Base-by-base conservation (phyloP, 2,888 invertebrate species). In the Calameuta pallipes region DNA sequence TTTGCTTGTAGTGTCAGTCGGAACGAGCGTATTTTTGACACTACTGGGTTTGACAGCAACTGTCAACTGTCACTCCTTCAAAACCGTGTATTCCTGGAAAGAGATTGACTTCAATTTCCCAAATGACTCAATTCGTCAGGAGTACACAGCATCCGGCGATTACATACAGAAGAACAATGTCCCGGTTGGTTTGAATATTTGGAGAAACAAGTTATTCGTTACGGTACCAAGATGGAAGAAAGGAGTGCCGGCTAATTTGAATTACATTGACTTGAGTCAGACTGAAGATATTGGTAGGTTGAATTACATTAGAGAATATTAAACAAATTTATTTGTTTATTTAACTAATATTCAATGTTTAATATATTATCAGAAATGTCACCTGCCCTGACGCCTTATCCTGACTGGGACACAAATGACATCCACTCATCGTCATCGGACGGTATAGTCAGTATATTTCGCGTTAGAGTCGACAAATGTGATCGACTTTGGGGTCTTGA, bases 401-500 rank as follows among this genome's bases (percentile, higher is more conserved):
- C 97, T 4, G 94, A 94, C 83, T 95, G 95, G 93, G 93, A 95
- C 85, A 95, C 96, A 33, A 98, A 98, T 90, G 94, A 95, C 73
- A 93, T 98, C 75, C 94, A 88, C 1, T 92, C 92, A 83, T 88
- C 91, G 0, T 88, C 88, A 56, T 93, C 95, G 81, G 93, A 93
- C 78, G 94, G 94, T 0, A 94, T 96, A 73, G 92, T 96, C 76
- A 96, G 95, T 3, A 95, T 95, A 6, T 96, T 96, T 91, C 94
- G 97, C 80, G 92, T 96, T 34, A 93, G 93, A 82, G 94, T 95
- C 1, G 97, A 97, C 89, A 93, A 93, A 9, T 97, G 97, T 86
- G 96, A 96, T 89, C 93, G 97, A 73, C 93, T 97, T 12, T 97
- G 97, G 97, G 95, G 96, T 9, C 93, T 97, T 91, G 97, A 97